A percentile compares a stretch with the other conserved stretches of the same genome.
These are phyloP conservation scores for Drosophila vallismaia DNA, from an alignment of 2,888 invertebrate genomes.

Conservation along the genomic window DNA sequence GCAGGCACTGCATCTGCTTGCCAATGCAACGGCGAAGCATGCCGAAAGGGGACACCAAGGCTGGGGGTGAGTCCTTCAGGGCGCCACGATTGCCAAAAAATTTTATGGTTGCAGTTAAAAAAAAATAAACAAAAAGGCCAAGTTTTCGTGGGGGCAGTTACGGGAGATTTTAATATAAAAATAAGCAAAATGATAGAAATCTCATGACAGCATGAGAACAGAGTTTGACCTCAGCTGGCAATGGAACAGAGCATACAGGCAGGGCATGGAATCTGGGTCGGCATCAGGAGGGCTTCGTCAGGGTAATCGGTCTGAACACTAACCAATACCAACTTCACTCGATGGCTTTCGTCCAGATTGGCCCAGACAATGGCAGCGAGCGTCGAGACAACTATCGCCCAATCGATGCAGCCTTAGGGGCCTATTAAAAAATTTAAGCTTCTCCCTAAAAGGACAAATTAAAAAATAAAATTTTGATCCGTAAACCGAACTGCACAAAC, in stretches of 20 bases:
- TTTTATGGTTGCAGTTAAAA: slow-evolving; percentile 11
- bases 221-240: not conserved
- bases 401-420: slow-evolving; percentile 88
- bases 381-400: slow-evolving; percentile 91
- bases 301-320: not conserved
- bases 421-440: not conserved
- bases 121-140: slow-evolving; percentile 8
- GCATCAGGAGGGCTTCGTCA: not conserved
- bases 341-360: slow-evolving; percentile 85
- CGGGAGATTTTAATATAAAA: slow-evolving; percentile 18
- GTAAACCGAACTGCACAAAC: not conserved
- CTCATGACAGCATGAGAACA: not conserved
- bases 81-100: slow-evolving; percentile 8
- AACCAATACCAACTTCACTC: not conserved
- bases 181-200: slow-evolving; percentile 3
- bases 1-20: slow-evolving; percentile 17
- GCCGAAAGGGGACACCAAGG: slow-evolving; percentile 2
- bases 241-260: not conserved
- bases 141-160: slow-evolving; percentile 15
- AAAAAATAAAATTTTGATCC: slow-evolving; percentile 81
- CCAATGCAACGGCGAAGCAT: slow-evolving; percentile 21
- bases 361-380: slow-evolving; percentile 87
- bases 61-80: not conserved
- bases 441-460: not conserved
- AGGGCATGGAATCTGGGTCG: not conserved